Base-by-base conservation (phyloP, 2,888 invertebrate genomes). In the Cataglyphis rosenhaueri region DNA sequence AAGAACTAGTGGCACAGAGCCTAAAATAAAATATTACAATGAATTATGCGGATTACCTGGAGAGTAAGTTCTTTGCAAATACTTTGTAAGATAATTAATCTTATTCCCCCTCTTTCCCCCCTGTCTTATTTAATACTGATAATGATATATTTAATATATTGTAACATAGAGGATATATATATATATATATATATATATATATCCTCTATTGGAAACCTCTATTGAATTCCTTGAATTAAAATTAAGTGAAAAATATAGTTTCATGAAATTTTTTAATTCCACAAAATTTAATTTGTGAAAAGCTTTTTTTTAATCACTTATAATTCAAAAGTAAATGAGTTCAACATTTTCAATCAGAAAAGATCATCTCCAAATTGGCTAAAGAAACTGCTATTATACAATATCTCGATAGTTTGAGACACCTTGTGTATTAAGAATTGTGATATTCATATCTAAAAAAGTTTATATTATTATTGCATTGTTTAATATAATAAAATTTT, bases 11-110 rank as follows among this genome's bases (percentile, higher is more conserved):
- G 99, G 99, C 65, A 99, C 99, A 0, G 99, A 99, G 94, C 99
- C 99, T 61, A 99, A 99, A 95, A 96, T 99, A 91, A 99, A 99
- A 95, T 99, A 99, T 95, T 99, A 99, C 95, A 97, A 98, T 0
- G 99, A 99, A 94, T 95, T 98, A 81, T 97, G 97, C 88, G 97
- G 97, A 83, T 94, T 95, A 64, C 97, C 97, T 18, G 95, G 95
- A 25, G 95, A 95, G 96, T 97, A 95, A 95, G 95, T 95, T 84
- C 38, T 66, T 25, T 4, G 12, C 10, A 44, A 62, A 21, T 10
- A 32, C 0, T 12, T 76, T 21, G 10, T 12, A 59, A 68, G 3
- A 76, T 10, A 6, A 41, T 59, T 70, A 1, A 18, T 65, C 25
- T 15, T 62, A 21, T 65, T 25, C 25, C 25, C 25, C 25, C 25